A percentile compares a stretch with the other conserved stretches of the same genome.
Evolutionary conservation across 2,797 vertebrate genomes (phyloP).

Genomic region (Thripadectes ignobilis): DNA sequence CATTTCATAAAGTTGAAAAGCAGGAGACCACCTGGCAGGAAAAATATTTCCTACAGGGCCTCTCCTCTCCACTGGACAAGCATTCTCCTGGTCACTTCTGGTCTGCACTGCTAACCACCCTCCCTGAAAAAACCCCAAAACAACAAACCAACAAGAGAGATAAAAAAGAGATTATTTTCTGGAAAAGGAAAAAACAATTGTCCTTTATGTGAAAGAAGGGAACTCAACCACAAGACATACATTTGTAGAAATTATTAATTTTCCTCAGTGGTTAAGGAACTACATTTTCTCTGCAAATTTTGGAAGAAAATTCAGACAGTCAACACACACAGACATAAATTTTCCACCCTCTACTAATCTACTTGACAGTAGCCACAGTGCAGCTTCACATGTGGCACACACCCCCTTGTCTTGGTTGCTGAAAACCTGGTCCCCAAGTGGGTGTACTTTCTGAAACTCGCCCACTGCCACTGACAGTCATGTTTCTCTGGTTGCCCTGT

Average conservation of each 20-base stretch:
- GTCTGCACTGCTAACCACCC: rapidly evolving
- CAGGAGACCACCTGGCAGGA: neutral
- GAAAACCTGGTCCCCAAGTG: neutral
- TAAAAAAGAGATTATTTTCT: neutral
- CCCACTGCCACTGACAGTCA: neutral
- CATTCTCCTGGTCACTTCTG: neutral
- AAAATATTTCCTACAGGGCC: neutral
- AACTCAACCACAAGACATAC: neutral
- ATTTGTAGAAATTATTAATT: neutral
- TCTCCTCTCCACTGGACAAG: neutral
- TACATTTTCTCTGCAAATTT: neutral
- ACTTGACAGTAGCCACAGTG: neutral
- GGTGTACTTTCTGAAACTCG: neutral
- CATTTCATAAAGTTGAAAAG: neutral
- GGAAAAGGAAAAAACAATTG: neutral
- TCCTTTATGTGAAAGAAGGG: neutral
- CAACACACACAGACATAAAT: neutral
- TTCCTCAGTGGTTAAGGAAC: neutral
- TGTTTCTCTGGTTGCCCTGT: neutral
- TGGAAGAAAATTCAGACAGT: neutral
- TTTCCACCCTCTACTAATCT: neutral
- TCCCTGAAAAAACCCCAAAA: rapidly evolving
- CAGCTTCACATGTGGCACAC: neutral
- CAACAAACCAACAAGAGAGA: rapidly evolving
- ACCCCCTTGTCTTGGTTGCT: neutral